Evolutionary conservation across 2,113 vertebrate genomes (phyloP), one percentile per base, ranked within the genome.

Genomic region (Nesoenas mayeri): DNA sequence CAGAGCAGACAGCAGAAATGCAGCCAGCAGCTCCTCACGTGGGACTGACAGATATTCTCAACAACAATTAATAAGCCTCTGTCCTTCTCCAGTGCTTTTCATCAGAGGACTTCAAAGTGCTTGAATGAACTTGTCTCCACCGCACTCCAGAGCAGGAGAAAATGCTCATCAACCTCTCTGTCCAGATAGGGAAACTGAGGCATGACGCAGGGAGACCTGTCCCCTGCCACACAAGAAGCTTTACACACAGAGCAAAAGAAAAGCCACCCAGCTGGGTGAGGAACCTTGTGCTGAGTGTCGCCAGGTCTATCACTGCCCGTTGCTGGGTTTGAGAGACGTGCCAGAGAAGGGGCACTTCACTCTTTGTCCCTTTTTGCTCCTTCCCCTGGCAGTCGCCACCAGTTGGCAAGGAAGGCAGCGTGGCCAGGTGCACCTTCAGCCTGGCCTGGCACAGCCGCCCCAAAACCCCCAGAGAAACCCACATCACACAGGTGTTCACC

Each of bases 11-110:
- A 20, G 60, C 28, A 92, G 82, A 62, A 74, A 88, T 64, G 54
- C 69, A 88, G 64, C 77, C 36, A 94, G 81, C 83, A 57, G 28
- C 66, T 93, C 64, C 56, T 83, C 67, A 83, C 5, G 0, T 1
- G 1, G 58, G 79, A 84, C 84, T 93, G 85, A 94, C 60, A 93
- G 82, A 81, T 88, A 92, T 53, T 92, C 79, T 93, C 88, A 93
- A 64, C 94, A 91, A 81, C 91, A 93, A 93, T 92, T 96, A 96
- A 86, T 95, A 95, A 95, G 48, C 48, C 21, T 83, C 75, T 88
- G 79, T 60, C 75, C 79, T 93, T 89, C 67, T 83, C 36, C 42
- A 48, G 51, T 1, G 8, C 60, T 94, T 86, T 79, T 83, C 67
- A 85, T 36, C 81, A 73, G 64, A 94, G 40, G 61, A 75, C 77